Conservation (phyloP, 2,888 invertebrate species). For the Pandemis heparana region DNA sequence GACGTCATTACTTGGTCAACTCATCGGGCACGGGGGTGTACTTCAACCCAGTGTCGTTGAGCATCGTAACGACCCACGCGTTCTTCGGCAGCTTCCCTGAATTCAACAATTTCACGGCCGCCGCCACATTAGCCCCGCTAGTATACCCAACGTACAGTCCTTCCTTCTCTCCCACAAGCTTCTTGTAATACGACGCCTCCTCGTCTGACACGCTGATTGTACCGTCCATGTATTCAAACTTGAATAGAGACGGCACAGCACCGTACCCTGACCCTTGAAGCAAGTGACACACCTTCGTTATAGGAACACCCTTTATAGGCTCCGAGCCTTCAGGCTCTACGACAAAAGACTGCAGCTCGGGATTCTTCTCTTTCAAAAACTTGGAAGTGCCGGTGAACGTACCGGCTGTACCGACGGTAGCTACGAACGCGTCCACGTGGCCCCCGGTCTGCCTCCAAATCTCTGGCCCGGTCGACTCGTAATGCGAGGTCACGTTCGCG, state of each 20-base stretch:
- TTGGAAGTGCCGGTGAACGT: conserved; percentile 73
- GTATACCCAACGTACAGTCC: conserved; percentile 65
- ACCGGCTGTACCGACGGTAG: conserved; percentile 77
- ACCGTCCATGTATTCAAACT: conserved; percentile 73
- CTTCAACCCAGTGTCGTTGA: conserved; percentile 75
- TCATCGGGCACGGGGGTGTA: conserved; percentile 73
- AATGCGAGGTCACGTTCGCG: conserved; percentile 70
- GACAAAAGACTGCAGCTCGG: conserved; percentile 67
- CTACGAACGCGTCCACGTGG: conserved; percentile 74
- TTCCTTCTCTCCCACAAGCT: conserved; percentile 73
- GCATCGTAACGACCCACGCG: conserved; percentile 75
- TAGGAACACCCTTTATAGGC: conserved; percentile 71
- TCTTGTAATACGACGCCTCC: conserved; percentile 68
- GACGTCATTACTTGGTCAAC: conserved; percentile 31
- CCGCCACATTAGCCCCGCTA: conserved; percentile 38
- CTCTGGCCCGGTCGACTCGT: conserved; percentile 75
- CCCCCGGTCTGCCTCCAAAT: conserved; percentile 80
- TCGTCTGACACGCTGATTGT: conserved; percentile 74
- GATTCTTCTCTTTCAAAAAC: conserved; percentile 75
- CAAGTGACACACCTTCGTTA: conserved; percentile 77
- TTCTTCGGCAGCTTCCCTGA: conserved; percentile 72
- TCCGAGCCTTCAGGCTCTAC: conserved; percentile 77
- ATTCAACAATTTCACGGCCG: conserved; percentile 58
- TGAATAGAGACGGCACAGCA: conserved; percentile 72
- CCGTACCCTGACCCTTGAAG: conserved; percentile 81